Evolutionary conservation across 1,140 invertebrate species (phyloP).

Genomic region (Scaptomyza montana): DNA sequence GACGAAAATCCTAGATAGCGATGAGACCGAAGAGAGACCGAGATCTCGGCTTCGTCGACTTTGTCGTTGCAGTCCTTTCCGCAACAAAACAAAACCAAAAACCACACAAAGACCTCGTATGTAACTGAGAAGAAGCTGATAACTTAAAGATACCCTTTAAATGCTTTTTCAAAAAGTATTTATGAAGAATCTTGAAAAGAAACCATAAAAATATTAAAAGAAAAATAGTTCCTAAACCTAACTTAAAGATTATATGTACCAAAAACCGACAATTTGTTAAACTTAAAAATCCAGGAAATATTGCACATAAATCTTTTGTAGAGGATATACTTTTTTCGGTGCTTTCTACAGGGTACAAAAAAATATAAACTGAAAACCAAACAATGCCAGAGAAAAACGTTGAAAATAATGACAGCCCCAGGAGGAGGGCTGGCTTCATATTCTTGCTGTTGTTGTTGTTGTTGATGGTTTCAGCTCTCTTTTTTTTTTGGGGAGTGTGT

Average conservation of each 20-base stretch:
- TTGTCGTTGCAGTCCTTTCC: conserved; percentile 52
- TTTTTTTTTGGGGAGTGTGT: conserved; percentile 4
- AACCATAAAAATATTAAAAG: no score
- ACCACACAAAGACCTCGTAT: conserved; percentile 32
- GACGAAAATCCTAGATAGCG: conserved; percentile 2
- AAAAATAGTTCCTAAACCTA: no score
- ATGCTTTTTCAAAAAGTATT: no score
- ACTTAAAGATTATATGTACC: no score
- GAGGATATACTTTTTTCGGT: conserved; percentile 17
- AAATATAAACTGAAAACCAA: conserved; percentile 30
- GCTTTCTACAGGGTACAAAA: conserved; percentile 34
- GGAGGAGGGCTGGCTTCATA: conserved; percentile 46
- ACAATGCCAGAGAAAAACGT: conserved; percentile 52
- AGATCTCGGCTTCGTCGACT: conserved; percentile 51
- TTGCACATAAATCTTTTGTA: conserved; percentile 1
- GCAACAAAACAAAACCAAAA: conserved; percentile 37
- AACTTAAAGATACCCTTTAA: conserved; percentile 27
- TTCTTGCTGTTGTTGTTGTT: conserved; percentile 12
- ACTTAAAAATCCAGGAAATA: not conserved
- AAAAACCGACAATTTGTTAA: no score
- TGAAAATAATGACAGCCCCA: conserved; percentile 77
- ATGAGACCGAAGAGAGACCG: conserved; percentile 20
- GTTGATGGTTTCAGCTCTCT: not conserved
- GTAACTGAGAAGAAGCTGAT: not conserved
- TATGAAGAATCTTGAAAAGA: not conserved